Evolutionary conservation across 2,113 vertebrate species (phyloP).

Genomic region (Serinus canaria): DNA sequence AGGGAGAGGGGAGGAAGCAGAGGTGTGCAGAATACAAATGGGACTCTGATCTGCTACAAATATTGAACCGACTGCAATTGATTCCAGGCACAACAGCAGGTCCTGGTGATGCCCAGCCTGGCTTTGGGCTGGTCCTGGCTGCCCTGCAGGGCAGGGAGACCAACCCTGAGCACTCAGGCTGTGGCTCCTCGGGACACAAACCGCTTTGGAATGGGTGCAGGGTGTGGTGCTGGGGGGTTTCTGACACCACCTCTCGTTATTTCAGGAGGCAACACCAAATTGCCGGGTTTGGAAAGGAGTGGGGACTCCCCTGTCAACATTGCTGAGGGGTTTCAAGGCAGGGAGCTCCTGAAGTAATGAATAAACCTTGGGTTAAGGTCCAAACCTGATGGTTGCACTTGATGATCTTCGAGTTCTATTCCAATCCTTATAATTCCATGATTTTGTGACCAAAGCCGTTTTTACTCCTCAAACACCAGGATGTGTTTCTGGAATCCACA

Average conservation of each 20-base stretch:
- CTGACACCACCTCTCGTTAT: rapidly evolving
- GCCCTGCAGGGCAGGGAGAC: not conserved
- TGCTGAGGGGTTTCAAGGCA: not conserved
- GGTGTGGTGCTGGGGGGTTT: not conserved
- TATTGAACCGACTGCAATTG: not conserved
- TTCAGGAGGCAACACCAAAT: not conserved
- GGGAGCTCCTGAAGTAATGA: not conserved
- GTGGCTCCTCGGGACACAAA: not conserved
- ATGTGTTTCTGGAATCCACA: not conserved
- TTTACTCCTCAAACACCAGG: not conserved
- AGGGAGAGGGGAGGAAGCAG: not conserved
- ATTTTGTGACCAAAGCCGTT: not conserved
- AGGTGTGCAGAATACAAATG: slow-evolving; percentile 62
- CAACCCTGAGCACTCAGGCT: not conserved
- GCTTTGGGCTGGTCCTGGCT: not conserved
- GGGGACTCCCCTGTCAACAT: too few relatives aligned
- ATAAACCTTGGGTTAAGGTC: not conserved
- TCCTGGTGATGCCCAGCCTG: not conserved
- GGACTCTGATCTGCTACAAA: slow-evolving; percentile 18
- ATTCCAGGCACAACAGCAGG: not conserved
- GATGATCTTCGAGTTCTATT: not conserved
- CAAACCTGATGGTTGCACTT: not conserved
- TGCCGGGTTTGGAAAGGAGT: not conserved
- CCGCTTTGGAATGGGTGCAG: rapidly evolving
- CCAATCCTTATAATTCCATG: not conserved